Evolutionary conservation across 1,140 invertebrate genomes (phyloP).

Genomic region (Heterodera carotae): DNA sequence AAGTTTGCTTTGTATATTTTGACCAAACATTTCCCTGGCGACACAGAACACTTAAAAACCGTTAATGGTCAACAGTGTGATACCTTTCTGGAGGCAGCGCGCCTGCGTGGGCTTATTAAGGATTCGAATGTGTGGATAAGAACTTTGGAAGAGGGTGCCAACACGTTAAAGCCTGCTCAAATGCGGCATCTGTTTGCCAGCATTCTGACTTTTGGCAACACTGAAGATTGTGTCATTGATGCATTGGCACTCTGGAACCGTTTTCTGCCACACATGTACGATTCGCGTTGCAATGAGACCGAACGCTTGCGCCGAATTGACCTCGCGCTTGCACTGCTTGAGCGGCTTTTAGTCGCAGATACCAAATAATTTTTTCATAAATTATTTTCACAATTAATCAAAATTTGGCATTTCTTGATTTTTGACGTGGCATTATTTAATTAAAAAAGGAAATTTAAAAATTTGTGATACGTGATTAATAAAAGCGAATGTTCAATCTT

Average conservation of each 20-base stretch:
- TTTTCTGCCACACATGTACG: not conserved
- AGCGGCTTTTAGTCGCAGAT: not conserved
- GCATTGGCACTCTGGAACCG: not conserved
- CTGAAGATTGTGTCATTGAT: slow-evolving; percentile 9
- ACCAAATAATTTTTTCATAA: too few species aligned
- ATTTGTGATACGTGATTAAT: too few species aligned
- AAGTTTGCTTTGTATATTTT: slow-evolving; percentile 9
- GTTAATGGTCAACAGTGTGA: not conserved
- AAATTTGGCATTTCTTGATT: too few species aligned
- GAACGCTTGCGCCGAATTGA: not conserved
- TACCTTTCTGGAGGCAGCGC: slow-evolving; percentile 3
- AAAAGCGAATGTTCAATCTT: too few species aligned
- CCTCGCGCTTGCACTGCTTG: not conserved
- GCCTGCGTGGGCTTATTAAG: slow-evolving; percentile 2
- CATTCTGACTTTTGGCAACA: too few species aligned
- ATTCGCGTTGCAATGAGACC: not conserved
- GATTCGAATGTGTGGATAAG: slow-evolving; percentile 1
- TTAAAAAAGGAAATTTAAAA: too few species aligned
- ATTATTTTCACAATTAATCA: too few species aligned
- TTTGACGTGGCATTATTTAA: too few species aligned
- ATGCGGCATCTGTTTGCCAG: not conserved
- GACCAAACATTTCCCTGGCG: slow-evolving; percentile 9
- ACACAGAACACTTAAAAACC: not conserved
- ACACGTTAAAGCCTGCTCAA: too few species aligned
- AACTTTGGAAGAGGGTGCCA: not conserved